Percentiles rank a stretch among this genome's conserved stretches.
Conservation (phyloP, 2,113 vertebrate species). For the Capreolus pygargus region DNA sequence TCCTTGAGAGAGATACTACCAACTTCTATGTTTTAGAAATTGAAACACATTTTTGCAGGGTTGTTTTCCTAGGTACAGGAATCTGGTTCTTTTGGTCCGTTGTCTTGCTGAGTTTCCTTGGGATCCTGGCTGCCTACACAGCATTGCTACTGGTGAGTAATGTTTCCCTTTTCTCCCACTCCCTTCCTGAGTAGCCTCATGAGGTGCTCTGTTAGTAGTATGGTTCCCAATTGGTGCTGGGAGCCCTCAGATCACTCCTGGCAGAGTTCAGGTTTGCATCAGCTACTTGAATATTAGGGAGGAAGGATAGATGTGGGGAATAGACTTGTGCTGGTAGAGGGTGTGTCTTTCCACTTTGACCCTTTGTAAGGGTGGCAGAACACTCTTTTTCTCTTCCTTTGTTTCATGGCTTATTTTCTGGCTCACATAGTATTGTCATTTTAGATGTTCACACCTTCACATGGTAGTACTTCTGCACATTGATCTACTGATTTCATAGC, state of each 20-base stretch:
- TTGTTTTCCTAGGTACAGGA: constrained; percentile 48
- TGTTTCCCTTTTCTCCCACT: neutral
- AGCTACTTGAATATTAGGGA: neutral
- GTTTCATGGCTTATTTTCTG: neutral
- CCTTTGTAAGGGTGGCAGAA: neutral
- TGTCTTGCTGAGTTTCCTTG: constrained; percentile 50
- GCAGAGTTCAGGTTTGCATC: neutral
- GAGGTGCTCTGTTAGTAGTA: neutral
- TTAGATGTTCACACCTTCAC: neutral
- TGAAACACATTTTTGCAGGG: constrained; percentile 68
- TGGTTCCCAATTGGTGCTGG: neutral
- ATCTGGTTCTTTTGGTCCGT: constrained; percentile 58
- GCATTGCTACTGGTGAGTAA: constrained; percentile 66
- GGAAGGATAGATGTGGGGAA: neutral
- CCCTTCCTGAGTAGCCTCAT: neutral
- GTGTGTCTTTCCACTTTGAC: neutral
- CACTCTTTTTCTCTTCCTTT: neutral
- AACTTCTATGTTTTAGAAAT: constrained; percentile 32
- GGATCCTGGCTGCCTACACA: constrained; percentile 37
- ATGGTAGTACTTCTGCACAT: neutral
- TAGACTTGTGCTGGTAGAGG: neutral
- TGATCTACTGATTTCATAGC: neutral
- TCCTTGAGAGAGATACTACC: neutral
- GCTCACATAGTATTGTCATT: neutral
- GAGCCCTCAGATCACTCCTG: neutral